Evolutionary conservation across 2,797 vertebrate species (phyloP), one percentile per base, ranked within the genome.

Genomic region (Spondyliosoma cantharus): DNA sequence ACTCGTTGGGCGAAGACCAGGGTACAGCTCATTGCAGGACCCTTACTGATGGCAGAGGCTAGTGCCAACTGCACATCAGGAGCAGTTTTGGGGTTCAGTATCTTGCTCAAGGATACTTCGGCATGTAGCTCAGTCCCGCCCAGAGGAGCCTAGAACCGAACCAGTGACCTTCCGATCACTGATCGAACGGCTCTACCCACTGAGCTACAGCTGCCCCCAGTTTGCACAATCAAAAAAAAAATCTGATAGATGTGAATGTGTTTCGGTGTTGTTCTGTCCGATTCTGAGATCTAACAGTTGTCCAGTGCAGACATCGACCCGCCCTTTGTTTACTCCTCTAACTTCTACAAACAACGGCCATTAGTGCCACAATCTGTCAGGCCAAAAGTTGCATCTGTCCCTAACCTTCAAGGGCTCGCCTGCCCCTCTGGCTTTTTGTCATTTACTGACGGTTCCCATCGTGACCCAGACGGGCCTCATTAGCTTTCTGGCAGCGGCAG

Each of bases 391-490:
- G 48, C 62, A 79, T 71, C 43, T 65, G 67, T 83, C 76, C 42
- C 68, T 71, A 71, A 88, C 82, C 80, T 84, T 86, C 81, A 74
- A 11, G 74, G 74, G 62, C 72, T 71, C 50, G 7, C 54, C 59
- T 76, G 72, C 56, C 82, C 79, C 78, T 85, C 66, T 80, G 83
- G 80, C 87, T 72, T 82, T 61, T 83, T 86, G 78, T 91, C 78
- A 87, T 90, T 83, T 83, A 9, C 57, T 62, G 73, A 80, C 57
- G 29, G 78, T 84, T 88, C 84, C 78, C 88, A 27, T 78, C 43
- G 12, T 87, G 87, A 89, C 86, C 86, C 88, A 89, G 87, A 86
- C 91, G 64, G 74, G 77, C 76, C 85, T 91, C 89, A 90, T 93
- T 94, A 92, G 83, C 71, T 84, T 84, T 78, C 76, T 84, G 79